Evolutionary conservation across 2,888 invertebrate species (phyloP), one percentile per base, ranked within the genome.

Genomic region (Lasioglossum malachurum): DNA sequence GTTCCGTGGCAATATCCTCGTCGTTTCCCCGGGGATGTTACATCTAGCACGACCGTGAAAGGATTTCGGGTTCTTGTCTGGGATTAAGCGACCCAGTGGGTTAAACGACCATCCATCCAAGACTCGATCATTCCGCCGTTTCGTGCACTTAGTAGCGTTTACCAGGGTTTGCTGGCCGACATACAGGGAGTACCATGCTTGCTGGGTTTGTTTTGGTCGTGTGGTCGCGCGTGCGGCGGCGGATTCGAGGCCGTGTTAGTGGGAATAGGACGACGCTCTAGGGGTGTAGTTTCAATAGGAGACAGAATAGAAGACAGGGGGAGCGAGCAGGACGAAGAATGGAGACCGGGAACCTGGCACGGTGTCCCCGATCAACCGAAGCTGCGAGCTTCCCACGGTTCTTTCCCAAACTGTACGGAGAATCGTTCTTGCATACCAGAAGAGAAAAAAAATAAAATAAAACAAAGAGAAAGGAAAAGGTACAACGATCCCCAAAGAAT

Each of bases 181-280:
- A 83, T 41, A 85, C 69, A 80, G 75, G 81, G 77, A 75, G 77
- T 77, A 90, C 83, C 87, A 83, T 89, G 83, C 84, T 71, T 71
- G 79, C 78, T 84, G 78, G 64, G 44, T 76, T 86, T 91, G 57
- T 57, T 57, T 57, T 92, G 90, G 93, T 93, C 93, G 94, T 94
- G 94, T 94, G 94, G 94, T 94, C 94, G 94, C 94, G 94, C 93
- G 95, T 95, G 94, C 94, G 94, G 94, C 94, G 93, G 91, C 91
- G 90, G 79, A 86, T 88, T 83, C 87, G 78, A 77, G 88, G 85
- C 79, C 87, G 53, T 84, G 83, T 89, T 91, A 88, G 86, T 86
- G 87, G 79, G 83, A 27, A n/a, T 38, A 41, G 84, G 80, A 83
- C 78, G 87, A 83, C 64, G 88, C 81, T 83, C 80, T 53, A 73